Evolutionary conservation across 1,140 invertebrate species (phyloP).

Genomic region (Saccostrea glomerata): DNA sequence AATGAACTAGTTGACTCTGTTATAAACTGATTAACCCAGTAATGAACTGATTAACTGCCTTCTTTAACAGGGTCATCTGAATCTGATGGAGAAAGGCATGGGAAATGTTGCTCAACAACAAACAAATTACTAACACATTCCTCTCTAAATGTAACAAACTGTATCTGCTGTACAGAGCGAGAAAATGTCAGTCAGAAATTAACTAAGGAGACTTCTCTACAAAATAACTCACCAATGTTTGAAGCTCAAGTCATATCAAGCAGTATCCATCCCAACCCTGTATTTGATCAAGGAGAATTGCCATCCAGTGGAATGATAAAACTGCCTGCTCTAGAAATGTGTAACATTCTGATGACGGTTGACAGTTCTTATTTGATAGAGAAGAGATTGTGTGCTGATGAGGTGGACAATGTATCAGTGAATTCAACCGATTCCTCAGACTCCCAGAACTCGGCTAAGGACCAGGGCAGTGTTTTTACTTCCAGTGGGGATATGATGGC

Average conservation of each 20-base stretch:
- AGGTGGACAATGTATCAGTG: background rate
- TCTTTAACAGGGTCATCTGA: background rate
- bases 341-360: slow-evolving; percentile 15
- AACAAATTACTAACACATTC: background rate
- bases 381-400: background rate
- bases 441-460: background rate
- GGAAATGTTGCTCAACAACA: background rate
- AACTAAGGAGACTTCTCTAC: background rate
- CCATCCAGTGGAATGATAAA: background rate
- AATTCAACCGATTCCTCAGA: background rate
- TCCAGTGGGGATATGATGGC: slow-evolving; percentile 18
- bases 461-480: background rate
- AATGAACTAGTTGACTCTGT: no score
- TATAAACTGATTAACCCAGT: no score
- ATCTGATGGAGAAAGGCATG: slow-evolving; percentile 10
- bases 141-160: background rate
- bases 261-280: background rate
- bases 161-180: background rate
- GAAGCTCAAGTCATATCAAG: background rate
- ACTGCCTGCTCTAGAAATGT: slow-evolving; percentile 11
- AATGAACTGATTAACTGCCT: background rate
- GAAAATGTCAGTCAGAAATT: background rate
- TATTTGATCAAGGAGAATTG: background rate
- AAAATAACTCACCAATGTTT: background rate
- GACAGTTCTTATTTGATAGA: background rate